phyloP scores from a whole-genome alignment of 2,888 invertebrate genomes.

The Mythimna loreyi region DNA sequence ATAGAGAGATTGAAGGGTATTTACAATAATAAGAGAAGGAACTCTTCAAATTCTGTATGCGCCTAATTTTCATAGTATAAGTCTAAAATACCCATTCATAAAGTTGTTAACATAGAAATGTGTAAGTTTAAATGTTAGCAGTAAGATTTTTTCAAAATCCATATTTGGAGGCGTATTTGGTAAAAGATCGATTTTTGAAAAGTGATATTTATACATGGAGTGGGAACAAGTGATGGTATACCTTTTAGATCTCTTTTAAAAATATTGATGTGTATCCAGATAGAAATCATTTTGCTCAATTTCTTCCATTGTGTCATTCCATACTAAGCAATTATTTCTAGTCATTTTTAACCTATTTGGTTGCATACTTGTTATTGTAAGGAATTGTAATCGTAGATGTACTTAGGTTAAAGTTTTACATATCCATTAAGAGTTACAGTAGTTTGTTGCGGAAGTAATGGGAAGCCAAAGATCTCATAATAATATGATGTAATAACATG shows the following conservation, averaged over 20 bases:
- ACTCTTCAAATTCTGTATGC: constrained; percentile 1
- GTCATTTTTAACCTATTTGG: constrained; percentile 58
- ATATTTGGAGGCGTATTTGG: constrained; percentile 48
- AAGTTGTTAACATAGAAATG: constrained; percentile 29
- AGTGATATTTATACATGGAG: constrained; percentile 65
- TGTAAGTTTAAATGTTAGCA: constrained; percentile 47
- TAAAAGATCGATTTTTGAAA: constrained; percentile 58
- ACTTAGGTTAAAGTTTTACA: constrained; percentile 56
- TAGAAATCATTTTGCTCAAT: constrained; percentile 71
- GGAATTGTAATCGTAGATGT: constrained; percentile 58
- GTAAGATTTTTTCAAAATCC: constrained; percentile 45
- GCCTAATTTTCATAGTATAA: constrained; percentile 26
- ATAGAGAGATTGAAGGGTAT: background rate
- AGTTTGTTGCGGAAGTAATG: constrained; percentile 37
- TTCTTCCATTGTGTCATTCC: constrained; percentile 68
- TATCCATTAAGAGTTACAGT: constrained; percentile 51
- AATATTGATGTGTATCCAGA: constrained; percentile 45
- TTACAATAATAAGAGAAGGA: constrained; percentile 4
- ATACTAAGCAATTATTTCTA: constrained; percentile 66
- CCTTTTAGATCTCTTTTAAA: constrained; percentile 55
- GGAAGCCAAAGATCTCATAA: constrained; percentile 21
- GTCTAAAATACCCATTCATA: constrained; percentile 34
- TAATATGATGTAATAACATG: constrained; percentile 41
- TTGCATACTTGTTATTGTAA: constrained; percentile 58
- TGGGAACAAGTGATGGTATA: constrained; percentile 68